A percentile compares a stretch with the other conserved stretches of the same genome.
These are phyloP conservation scores for Columba guinea DNA, from an alignment of 2,797 vertebrate genomes.

Conservation along the genomic window DNA sequence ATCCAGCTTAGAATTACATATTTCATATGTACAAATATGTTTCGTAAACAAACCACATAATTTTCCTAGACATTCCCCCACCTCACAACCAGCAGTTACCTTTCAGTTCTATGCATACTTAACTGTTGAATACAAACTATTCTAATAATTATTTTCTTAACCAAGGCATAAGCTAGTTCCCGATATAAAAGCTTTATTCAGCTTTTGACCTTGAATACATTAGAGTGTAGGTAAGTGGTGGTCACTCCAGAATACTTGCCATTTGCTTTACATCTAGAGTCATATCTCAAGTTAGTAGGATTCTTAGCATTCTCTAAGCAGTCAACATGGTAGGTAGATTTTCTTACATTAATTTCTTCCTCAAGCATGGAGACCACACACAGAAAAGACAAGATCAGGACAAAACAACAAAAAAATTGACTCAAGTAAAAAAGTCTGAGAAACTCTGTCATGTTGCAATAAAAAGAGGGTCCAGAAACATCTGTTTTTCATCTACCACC, in stretches of 20 bases:
- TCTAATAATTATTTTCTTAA: neutral
- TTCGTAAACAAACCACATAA: neutral
- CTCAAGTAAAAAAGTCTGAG: neutral
- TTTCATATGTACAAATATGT: neutral
- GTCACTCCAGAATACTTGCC: neutral
- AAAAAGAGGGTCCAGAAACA: neutral
- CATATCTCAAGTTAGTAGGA: neutral
- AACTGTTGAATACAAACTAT: neutral
- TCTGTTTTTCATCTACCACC: neutral
- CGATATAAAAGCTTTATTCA: neutral
- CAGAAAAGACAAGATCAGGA: neutral
- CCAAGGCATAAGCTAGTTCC: neutral
- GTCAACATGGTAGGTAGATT: neutral
- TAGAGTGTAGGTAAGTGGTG: neutral
- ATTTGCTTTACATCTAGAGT: neutral
- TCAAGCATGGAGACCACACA: neutral
- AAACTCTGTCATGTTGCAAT: neutral
- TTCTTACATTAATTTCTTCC: neutral
- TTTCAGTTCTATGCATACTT: neutral
- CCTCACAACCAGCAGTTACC: neutral
- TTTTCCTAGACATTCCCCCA: neutral
- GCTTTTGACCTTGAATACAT: neutral
- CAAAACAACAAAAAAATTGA: neutral
- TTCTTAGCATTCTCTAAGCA: neutral
- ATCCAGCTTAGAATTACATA: neutral